phyloP scores from a whole-genome alignment of 2,113 vertebrate species.

The Axis porcinus region DNA sequence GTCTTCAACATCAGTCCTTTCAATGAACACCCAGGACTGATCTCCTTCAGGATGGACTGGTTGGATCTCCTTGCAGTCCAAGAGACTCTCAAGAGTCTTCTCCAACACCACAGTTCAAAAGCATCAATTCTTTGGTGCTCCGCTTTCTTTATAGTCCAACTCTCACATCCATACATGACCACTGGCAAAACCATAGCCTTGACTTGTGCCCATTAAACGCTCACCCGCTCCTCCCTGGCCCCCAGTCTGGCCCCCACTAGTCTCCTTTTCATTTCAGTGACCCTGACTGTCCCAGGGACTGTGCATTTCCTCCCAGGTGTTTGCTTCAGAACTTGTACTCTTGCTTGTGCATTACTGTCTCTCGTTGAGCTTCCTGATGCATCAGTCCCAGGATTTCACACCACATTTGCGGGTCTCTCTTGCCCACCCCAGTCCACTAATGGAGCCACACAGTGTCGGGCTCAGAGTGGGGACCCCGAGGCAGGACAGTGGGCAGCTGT shows the following conservation, averaged over 20 bases:
- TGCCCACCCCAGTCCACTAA: not conserved
- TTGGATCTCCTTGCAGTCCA: not conserved
- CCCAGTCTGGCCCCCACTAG: not conserved
- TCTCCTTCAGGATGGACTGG: not conserved
- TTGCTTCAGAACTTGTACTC: not conserved
- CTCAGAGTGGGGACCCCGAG: not conserved
- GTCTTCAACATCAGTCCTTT: not conserved
- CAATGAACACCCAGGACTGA: not conserved
- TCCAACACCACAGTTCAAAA: not conserved
- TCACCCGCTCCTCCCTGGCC: accelerated
- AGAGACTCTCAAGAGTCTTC: not conserved
- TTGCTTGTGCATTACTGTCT: not conserved
- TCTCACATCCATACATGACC: not conserved
- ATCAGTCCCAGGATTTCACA: not conserved
- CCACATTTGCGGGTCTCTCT: not conserved
- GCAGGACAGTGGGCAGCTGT: not conserved
- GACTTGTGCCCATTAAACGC: not conserved
- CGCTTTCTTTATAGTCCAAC: not conserved
- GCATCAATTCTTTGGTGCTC: not conserved
- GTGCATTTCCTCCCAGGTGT: not conserved
- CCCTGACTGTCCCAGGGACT: not conserved
- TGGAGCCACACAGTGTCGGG: not conserved
- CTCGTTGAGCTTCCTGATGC: not conserved
- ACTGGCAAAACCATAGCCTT: not conserved
- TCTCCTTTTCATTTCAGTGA: not conserved